A percentile compares a stretch with the other conserved stretches of the same genome.
phyloP scores from a whole-genome alignment of 2,797 vertebrate genomes.

The Enteromius thamalakanensis region DNA sequence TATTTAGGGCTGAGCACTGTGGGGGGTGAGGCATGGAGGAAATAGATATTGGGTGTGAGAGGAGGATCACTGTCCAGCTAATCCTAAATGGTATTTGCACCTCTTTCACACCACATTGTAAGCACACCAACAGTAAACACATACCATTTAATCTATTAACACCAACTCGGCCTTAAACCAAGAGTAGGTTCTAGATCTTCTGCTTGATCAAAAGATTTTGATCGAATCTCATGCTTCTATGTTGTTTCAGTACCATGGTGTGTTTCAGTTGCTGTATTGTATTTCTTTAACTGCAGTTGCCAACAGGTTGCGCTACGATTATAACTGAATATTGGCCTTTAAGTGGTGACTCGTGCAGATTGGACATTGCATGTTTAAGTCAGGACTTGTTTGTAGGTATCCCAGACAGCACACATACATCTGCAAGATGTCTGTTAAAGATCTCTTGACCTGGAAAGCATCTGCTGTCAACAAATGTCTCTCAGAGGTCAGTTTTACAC shows the following conservation, averaged over 20 bases:
- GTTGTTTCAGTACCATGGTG: neutral
- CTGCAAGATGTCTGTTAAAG: too few relatives aligned
- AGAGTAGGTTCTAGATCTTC: neutral
- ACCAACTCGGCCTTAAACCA: neutral
- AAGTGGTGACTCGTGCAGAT: too few relatives aligned
- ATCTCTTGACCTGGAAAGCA: too few relatives aligned
- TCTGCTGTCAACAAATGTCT: too few relatives aligned
- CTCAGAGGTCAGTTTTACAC: too few relatives aligned
- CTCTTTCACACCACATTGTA: slow-evolving; percentile 66
- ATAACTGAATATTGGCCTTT: too few relatives aligned
- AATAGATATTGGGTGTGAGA: slow-evolving; percentile 33
- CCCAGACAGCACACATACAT: too few relatives aligned
- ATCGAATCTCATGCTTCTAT: neutral
- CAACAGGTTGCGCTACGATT: too few relatives aligned
- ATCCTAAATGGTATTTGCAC: slow-evolving; percentile 62
- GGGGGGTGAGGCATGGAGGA: neutral
- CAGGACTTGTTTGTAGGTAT: too few relatives aligned
- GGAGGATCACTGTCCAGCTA: slow-evolving; percentile 62
- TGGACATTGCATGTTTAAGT: too few relatives aligned
- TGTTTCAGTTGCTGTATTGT: too few relatives aligned
- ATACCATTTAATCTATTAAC: slow-evolving; percentile 7
- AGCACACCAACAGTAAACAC: slow-evolving; percentile 35
- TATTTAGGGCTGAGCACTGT: slow-evolving; percentile 26
- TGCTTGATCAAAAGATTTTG: neutral
- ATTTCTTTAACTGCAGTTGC: too few relatives aligned